Conservation (phyloP, 2,797 vertebrate genomes). For the Sitta carolinensis region DNA sequence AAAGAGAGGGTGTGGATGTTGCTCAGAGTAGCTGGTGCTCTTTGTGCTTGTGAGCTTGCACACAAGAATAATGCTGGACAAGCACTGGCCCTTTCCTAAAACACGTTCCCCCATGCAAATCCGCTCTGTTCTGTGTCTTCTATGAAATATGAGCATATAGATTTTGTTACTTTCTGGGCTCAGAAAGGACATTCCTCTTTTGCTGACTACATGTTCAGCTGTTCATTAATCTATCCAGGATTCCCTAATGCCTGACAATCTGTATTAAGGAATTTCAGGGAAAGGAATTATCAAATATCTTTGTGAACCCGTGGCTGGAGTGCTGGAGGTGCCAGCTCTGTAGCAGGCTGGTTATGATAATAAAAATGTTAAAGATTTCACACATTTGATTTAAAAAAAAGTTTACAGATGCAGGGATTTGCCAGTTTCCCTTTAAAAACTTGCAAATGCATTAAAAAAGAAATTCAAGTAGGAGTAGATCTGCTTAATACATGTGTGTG, state of each 20-base stretch:
- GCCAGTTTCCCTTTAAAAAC: not conserved
- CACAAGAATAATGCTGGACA: not conserved
- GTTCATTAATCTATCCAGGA: not conserved
- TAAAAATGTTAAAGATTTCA: not conserved
- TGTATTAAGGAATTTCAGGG: not conserved
- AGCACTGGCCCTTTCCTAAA: not conserved
- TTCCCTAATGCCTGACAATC: not conserved
- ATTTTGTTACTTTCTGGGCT: not conserved
- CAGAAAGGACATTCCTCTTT: not conserved
- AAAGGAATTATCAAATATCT: not conserved
- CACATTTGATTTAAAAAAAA: not conserved
- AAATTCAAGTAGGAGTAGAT: not conserved
- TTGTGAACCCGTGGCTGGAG: not conserved
- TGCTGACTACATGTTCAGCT: not conserved
- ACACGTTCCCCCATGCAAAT: fast-evolving
- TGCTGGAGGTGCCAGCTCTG: not conserved
- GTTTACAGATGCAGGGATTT: not conserved
- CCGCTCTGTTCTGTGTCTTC: not conserved
- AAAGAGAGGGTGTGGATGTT: not conserved
- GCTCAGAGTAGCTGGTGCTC: not conserved
- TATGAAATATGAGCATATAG: not conserved
- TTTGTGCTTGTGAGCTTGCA: not conserved
- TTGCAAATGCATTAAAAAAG: not conserved
- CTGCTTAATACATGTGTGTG: not conserved
- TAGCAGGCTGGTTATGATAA: not conserved